Conservation (phyloP, 2,797 vertebrate species). For the Parotocinclus haroldoi region DNA sequence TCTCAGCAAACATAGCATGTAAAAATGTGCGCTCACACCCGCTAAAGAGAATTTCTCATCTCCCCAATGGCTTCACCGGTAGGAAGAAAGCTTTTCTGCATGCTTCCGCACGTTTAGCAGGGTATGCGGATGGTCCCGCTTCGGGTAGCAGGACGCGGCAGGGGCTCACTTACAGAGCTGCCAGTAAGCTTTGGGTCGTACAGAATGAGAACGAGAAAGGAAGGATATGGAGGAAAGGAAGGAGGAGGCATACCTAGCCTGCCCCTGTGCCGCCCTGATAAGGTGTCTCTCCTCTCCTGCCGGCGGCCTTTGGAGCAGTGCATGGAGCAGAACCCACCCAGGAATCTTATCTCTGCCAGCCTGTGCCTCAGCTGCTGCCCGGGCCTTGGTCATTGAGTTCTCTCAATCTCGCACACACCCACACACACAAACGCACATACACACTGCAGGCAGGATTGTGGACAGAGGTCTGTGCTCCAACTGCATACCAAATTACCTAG, state of each 20-base stretch:
- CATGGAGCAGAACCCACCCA: slow-evolving; percentile 70
- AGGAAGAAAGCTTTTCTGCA: not conserved
- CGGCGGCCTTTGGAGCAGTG: slow-evolving; percentile 61
- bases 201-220: slow-evolving; percentile 12
- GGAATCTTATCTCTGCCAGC: slow-evolving; percentile 79
- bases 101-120: slow-evolving; percentile 10
- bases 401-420: slow-evolving; percentile 6
- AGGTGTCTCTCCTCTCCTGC: slow-evolving; percentile 53
- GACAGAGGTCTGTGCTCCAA: not conserved
- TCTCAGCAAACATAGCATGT: not conserved
- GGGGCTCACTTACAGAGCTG: slow-evolving; percentile 25
- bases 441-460: not conserved
- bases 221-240: slow-evolving; percentile 3
- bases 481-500: slow-evolving; percentile 39
- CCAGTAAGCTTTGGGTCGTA: slow-evolving; percentile 15
- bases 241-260: slow-evolving; percentile 59
- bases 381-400: slow-evolving; percentile 36
- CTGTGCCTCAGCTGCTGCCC: slow-evolving; percentile 64
- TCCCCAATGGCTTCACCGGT: not conserved
- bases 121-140: slow-evolving; percentile 6
- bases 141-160: not conserved
- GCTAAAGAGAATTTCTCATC: not conserved
- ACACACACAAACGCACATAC: slow-evolving; percentile 15
- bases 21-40: not conserved
- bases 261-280: slow-evolving; percentile 73